Percentiles rank a stretch among this genome's conserved stretches.
Conservation (phyloP, 2,888 invertebrate species). For the Willowsia nigromaculata region DNA sequence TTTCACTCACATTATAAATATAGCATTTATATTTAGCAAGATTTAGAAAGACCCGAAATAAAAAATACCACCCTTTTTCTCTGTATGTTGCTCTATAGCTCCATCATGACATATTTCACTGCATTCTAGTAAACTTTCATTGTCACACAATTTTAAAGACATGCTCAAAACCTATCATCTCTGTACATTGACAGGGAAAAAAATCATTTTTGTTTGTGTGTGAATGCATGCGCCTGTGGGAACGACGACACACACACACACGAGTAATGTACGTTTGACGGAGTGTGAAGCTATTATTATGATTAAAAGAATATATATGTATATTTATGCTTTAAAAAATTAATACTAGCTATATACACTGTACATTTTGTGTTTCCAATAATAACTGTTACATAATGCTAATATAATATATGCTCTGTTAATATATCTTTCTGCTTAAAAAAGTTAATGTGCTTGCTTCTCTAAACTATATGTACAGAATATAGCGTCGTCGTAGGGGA, state of each 20-base stretch:
- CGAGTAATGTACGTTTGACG: background rate
- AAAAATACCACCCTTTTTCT: constrained; percentile 27
- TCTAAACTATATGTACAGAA: background rate
- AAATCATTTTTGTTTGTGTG: background rate
- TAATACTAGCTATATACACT: constrained; percentile 30
- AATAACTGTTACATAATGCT: background rate
- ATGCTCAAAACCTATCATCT: background rate
- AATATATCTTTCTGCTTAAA: constrained; percentile 7
- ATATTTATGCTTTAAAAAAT: background rate
- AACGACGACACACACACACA: background rate
- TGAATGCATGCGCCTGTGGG: background rate
- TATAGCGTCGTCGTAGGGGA: background rate
- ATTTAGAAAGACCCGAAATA: constrained; percentile 65
- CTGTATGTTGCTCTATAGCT: background rate
- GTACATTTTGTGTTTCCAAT: constrained; percentile 17
- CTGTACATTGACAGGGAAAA: constrained; percentile 4
- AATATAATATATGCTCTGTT: constrained; percentile 19
- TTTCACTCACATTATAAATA: constrained; percentile 28
- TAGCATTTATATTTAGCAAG: constrained; percentile 31
- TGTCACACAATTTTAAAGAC: constrained; percentile 9
- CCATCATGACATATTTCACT: background rate
- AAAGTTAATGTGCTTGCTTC: background rate
- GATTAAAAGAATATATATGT: constrained; percentile 32
- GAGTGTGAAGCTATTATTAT: constrained; percentile 33
- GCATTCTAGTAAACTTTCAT: background rate